A percentile compares a stretch with the other conserved stretches of the same genome.
Evolutionary conservation across 2,113 vertebrate species (phyloP).

Genomic region (Balaeniceps rex): DNA sequence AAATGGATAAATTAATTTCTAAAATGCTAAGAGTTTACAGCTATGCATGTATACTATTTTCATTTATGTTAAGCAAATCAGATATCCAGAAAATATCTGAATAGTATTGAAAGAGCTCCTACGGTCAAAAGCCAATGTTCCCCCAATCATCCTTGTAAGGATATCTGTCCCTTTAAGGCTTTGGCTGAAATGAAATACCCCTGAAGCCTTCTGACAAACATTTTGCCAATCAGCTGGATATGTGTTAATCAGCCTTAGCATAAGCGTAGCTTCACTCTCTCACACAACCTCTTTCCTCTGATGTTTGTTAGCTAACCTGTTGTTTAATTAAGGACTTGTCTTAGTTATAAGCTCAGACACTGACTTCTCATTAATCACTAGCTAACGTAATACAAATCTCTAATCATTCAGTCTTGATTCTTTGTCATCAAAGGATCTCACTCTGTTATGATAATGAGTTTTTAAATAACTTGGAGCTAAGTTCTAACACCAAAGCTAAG

Average conservation of each 20-base stretch:
- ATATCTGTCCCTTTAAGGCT: background rate
- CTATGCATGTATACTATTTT: background rate
- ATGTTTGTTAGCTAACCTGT: background rate
- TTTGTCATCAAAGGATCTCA: background rate
- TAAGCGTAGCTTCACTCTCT: background rate
- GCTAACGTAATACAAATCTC: background rate
- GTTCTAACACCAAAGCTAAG: background rate
- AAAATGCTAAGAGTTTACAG: background rate
- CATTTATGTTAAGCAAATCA: background rate
- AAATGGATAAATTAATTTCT: background rate
- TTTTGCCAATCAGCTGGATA: background rate
- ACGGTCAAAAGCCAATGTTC: background rate
- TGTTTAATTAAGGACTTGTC: slow-evolving; percentile 37
- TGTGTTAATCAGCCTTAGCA: background rate
- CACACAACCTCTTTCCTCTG: background rate
- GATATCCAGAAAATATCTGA: background rate
- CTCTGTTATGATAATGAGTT: background rate
- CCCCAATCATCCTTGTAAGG: background rate
- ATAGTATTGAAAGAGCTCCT: background rate
- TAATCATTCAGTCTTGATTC: background rate
- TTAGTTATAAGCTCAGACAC: background rate
- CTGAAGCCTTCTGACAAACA: background rate
- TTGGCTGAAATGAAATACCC: background rate
- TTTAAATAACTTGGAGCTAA: background rate
- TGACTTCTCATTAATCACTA: slow-evolving; percentile 25